These are phyloP conservation scores for Aspiorhynchus laticeps DNA, from an alignment of 2,113 vertebrate genomes.

Conservation along the genomic window DNA sequence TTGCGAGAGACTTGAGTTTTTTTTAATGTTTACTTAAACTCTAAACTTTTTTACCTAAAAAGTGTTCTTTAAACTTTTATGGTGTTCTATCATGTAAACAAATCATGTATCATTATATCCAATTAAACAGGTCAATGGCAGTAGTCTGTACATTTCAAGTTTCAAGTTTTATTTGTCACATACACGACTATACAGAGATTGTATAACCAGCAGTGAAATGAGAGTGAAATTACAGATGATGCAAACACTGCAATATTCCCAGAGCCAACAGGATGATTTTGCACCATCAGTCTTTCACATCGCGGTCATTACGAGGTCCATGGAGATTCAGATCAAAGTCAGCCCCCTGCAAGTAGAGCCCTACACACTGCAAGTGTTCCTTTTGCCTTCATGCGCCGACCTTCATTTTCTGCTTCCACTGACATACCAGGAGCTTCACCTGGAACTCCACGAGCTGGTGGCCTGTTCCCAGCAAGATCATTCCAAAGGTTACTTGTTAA, in stretches of 20 bases:
- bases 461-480: conserved; percentile 18
- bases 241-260: conserved; percentile 7
- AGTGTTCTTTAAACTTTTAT: background rate
- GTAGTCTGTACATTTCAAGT: conserved; percentile 21
- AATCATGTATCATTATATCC: background rate
- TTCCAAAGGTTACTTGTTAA: conserved; percentile 29
- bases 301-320: background rate
- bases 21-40: too few species aligned
- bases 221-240: conserved; percentile 20
- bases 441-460: conserved; percentile 24
- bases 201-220: too few species aligned
- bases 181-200: too few species aligned
- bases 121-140: conserved; percentile 13
- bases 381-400: conserved; percentile 15
- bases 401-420: background rate
- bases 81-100: background rate
- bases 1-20: too few species aligned
- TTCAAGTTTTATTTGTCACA: too few species aligned
- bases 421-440: background rate
- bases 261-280: background rate
- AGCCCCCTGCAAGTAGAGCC: conserved; percentile 7
- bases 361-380: background rate
- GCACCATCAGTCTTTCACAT: background rate
- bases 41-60: too few species aligned
- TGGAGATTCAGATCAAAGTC: conserved; percentile 11